Percentiles rank a stretch among this genome's conserved stretches.
Conservation (phyloP, 2,113 vertebrate genomes). For the Pithys albifrons region DNA sequence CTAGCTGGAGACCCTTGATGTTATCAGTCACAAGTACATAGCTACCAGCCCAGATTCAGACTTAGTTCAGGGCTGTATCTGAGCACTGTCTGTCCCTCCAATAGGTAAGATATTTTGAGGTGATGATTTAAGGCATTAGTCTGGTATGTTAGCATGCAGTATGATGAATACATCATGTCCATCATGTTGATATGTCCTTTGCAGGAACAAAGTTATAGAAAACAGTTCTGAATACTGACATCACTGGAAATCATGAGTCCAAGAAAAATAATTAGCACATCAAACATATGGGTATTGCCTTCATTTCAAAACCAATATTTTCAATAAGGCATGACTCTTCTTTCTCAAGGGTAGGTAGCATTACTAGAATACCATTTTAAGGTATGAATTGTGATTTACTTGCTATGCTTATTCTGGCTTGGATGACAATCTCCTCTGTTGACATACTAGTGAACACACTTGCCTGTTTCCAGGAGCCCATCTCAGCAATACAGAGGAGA, state of each 20-base stretch:
- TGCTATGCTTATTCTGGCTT: not conserved
- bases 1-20: not conserved
- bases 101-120: not conserved
- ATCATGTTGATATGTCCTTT: not conserved
- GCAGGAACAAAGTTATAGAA: not conserved
- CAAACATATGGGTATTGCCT: not conserved
- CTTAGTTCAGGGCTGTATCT: not conserved
- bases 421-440: not conserved
- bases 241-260: not conserved
- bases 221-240: not conserved
- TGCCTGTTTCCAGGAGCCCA: not conserved
- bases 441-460: not conserved
- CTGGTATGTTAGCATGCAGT: rapidly evolving
- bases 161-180: not conserved
- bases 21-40: not conserved
- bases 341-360: not conserved
- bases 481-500: not conserved
- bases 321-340: not conserved
- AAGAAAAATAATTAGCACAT: not conserved
- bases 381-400: not conserved
- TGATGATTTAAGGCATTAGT: not conserved
- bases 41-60: not conserved
- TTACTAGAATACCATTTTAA: not conserved
- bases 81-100: not conserved
- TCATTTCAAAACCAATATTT: not conserved